Conservation (phyloP, 2,888 invertebrate genomes). For the Isotomurus palustris region DNA sequence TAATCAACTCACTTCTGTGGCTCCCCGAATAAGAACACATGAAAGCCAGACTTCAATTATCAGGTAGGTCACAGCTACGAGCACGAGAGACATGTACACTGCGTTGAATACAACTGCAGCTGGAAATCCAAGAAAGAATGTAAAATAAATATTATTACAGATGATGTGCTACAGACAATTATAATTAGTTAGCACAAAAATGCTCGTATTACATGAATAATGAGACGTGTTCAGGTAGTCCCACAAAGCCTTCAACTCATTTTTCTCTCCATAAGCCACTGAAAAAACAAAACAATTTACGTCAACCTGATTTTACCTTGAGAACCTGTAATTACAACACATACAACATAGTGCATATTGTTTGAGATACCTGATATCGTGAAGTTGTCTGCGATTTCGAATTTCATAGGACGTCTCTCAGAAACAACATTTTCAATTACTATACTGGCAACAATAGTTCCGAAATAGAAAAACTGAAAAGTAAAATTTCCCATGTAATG, state of each 20-base stretch:
- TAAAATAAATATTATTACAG: background rate
- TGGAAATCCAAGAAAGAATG: background rate
- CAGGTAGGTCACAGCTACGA: slow-evolving; percentile 23
- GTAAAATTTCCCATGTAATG: background rate
- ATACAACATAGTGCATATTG: background rate
- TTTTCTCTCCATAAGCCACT: slow-evolving; percentile 9
- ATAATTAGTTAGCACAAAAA: background rate
- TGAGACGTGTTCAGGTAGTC: slow-evolving; percentile 20
- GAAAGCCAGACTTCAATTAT: slow-evolving; percentile 37
- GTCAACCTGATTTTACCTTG: background rate
- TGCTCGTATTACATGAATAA: slow-evolving; percentile 15
- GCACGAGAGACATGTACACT: slow-evolving; percentile 22
- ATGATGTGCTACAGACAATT: background rate
- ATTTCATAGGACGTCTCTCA: slow-evolving; percentile 17
- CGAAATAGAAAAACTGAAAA: slow-evolving; percentile 20
- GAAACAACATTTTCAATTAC: slow-evolving; percentile 19
- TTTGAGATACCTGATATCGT: slow-evolving; percentile 10
- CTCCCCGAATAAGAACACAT: slow-evolving; percentile 29
- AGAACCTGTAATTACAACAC: background rate
- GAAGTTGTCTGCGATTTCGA: slow-evolving; percentile 19
- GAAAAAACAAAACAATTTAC: background rate
- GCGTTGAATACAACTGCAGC: slow-evolving; percentile 22
- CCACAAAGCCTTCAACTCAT: slow-evolving; percentile 29
- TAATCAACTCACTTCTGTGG: slow-evolving; percentile 20
- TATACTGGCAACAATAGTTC: slow-evolving; percentile 18